Evolutionary conservation across 1,140 invertebrate genomes (phyloP), one percentile per base, ranked within the genome.

Genomic region (Drosophila albomicans): DNA sequence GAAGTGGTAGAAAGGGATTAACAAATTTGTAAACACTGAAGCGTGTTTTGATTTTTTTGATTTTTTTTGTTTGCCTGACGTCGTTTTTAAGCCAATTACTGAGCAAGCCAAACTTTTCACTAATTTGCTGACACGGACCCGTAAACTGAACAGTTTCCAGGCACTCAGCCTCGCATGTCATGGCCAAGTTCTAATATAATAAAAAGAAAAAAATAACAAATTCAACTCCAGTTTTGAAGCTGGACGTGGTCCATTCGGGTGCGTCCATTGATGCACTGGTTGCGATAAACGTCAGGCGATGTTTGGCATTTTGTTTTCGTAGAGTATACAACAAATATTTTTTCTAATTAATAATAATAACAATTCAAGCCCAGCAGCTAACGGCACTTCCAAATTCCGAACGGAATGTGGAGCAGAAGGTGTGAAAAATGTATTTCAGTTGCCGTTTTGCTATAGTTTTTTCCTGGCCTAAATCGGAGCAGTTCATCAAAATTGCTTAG

Each of bases 291-390:
- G 82, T 85, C 82, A 85, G 82, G 82, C 82, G 82, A 85, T 86
- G 74, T 67, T 77, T 66, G 56, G 41, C 35, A 25, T 58, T 45
- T 16, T 30, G 38, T 71, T 64, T 56, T 48, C 58, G 57, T 75
- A 48, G 51, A 49, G 59, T 54, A 48, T 62, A 75, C 71, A 76
- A 78, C 81, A 84, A 84, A 84, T 84, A 84, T 84, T 84, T 84
- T 82, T 85, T 81, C 75, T 85, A 85, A 85, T 85, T 85, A 85
- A 85, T 85, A 85, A 85, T 85, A 85, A 86, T 86, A 86, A 85
- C 82, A 86, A 86, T 81, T 78, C 75, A 86, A 86, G 78, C 78
- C 20, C 20, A 25, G 68, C 62, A 78, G 45, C 81, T 84, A 84
- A 84, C 81, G 81, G 81, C 71, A 81, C 78, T 82, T 65, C 51